phyloP scores from a whole-genome alignment of 2,113 vertebrate genomes.

The Ia io region DNA sequence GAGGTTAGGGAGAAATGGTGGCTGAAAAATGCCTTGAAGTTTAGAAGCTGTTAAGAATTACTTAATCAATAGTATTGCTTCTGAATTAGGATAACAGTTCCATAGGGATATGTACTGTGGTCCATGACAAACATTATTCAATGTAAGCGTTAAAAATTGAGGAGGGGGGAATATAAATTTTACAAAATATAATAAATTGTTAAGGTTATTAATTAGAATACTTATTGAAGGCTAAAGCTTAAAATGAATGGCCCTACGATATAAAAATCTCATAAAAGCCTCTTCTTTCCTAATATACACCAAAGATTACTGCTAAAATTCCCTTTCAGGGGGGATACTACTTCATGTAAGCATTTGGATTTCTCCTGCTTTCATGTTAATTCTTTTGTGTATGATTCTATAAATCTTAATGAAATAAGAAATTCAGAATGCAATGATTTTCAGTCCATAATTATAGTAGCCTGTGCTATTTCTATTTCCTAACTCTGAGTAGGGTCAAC shows the following conservation, averaged over 20 bases:
- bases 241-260: neutral
- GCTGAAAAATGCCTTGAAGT: constrained; percentile 70
- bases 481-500: neutral
- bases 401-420: constrained; percentile 46
- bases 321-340: neutral
- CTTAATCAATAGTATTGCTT: constrained; percentile 77
- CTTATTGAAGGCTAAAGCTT: neutral
- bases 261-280: constrained; percentile 40
- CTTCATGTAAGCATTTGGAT: neutral
- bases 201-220: constrained; percentile 51
- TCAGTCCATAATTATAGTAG: neutral
- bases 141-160: constrained; percentile 55
- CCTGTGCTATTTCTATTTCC: neutral
- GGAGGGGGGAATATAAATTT: constrained; percentile 55
- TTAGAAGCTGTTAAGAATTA: constrained; percentile 69
- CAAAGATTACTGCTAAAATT: constrained; percentile 20
- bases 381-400: constrained; percentile 9
- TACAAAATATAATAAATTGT: constrained; percentile 44
- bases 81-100: constrained; percentile 59
- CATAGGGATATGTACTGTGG: constrained; percentile 27
- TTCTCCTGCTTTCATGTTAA: constrained; percentile 31
- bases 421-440: constrained; percentile 25
- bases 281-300: neutral
- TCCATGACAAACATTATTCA: constrained; percentile 61
- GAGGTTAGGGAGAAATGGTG: constrained; percentile 68